Evolutionary conservation across 2,797 vertebrate genomes (phyloP).

Genomic region (Martes flavigula): DNA sequence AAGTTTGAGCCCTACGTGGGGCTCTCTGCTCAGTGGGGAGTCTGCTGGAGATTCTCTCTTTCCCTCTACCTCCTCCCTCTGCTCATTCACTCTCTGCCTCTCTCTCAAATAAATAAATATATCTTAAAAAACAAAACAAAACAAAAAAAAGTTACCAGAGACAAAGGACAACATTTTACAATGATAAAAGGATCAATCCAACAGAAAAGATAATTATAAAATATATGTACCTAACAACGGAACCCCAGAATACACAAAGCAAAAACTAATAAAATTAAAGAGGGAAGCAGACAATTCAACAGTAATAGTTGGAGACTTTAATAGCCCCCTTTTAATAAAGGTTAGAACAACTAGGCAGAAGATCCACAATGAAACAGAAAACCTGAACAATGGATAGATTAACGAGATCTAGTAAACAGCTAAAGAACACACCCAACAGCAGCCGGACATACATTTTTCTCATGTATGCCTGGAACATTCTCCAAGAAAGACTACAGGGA

Average conservation of each 20-base stretch:
- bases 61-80: no score
- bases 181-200: neutral
- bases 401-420: neutral
- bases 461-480: neutral
- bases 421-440: neutral
- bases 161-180: no score
- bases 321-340: neutral
- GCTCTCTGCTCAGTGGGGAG: no score
- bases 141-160: no score
- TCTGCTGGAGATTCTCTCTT: no score
- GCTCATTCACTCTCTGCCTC: no score
- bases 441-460: neutral
- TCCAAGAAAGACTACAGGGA: neutral
- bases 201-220: neutral
- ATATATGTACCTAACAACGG: neutral
- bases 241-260: neutral
- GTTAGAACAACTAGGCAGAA: neutral
- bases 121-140: no score
- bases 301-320: neutral
- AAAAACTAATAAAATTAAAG: neutral
- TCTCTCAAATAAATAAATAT: no score
- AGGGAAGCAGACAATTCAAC: neutral
- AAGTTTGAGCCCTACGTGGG: no score
- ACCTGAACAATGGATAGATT: neutral
- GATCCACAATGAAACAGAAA: neutral